Base-by-base conservation (phyloP, 92 coral and sea anemone species). In the Porites lobata region DNA sequence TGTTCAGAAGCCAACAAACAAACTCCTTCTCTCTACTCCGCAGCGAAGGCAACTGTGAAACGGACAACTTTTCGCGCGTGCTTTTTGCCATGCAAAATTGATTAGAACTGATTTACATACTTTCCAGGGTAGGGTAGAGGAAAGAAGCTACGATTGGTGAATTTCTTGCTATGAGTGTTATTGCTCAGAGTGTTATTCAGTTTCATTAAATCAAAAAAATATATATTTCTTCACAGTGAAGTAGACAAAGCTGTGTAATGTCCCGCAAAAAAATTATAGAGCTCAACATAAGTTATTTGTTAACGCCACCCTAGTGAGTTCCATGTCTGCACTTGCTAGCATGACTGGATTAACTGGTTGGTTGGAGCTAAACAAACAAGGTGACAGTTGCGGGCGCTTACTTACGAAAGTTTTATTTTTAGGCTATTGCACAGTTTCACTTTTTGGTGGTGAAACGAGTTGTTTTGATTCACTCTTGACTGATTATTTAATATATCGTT, bases 321-420 rank as follows among this genome's bases (percentile, higher is more conserved):
- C 57, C 20, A 14, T 6, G 20, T 15, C 6, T 10, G 5, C 7
- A 7, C 18, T 22, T 3, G 12, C 65, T 0, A n/a, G 73, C 24
- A 8, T 77, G 26, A 13, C 61, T 78, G 59, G 71, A 18, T 47
- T 65, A 54, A 83, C 62, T 83, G 87, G 87, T 19, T 19, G 79
- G 56, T 17, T 76, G n/a, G 4, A 64, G 72, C 21, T 69, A 18
- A 53, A 24, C 65, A 24, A 47, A 50, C 52, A 19, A 21, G 56
- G 62, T 8, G n/a, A 38, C 1, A 3, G 51, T 24, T 8, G 21
- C 50, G 62, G 51, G 76, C 47, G 54, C 75, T 43, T 53, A 22
- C 38, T 1, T 57, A 38, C 77, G 67, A 54, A 82, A 82, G 1
- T 2, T 56, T 26, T 79, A 65, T 69, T 82, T 82, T 56, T 32